Percentiles rank a stretch among this genome's conserved stretches.
phyloP scores from a whole-genome alignment of 2,113 vertebrate species.

The Alethe diademata region DNA sequence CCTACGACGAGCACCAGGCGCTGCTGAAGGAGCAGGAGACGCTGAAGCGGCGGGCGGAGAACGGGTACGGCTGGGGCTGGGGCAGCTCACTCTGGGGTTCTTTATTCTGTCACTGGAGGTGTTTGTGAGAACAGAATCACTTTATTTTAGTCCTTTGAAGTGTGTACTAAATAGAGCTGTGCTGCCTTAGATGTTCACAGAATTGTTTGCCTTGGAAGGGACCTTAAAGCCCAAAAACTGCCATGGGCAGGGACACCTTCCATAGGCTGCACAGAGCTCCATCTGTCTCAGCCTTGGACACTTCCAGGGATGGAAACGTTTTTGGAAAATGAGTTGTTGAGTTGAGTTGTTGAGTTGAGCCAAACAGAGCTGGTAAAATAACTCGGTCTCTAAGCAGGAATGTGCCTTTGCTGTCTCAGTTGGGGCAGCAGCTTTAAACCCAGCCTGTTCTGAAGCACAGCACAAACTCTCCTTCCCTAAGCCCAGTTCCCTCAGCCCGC shows the following conservation, averaged over 20 bases:
- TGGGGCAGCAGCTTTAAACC: not conserved
- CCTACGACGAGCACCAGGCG: constrained; percentile 90
- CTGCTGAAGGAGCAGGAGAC: constrained; percentile 91
- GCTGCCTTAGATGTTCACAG: not conserved
- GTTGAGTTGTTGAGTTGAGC: not conserved
- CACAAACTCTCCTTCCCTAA: rapidly evolving
- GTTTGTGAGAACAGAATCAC: rapidly evolving
- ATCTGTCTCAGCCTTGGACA: not conserved
- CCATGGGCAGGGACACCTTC: not conserved
- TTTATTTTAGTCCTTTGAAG: rapidly evolving
- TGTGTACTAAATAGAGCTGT: rapidly evolving
- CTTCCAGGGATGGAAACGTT: not conserved
- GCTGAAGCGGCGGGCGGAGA: constrained; percentile 90
- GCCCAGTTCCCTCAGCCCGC: rapidly evolving
- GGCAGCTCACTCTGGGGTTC: rapidly evolving
- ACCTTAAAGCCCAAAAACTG: not conserved
- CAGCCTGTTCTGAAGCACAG: not conserved
- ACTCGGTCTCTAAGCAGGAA: not conserved
- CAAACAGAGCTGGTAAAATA: not conserved
- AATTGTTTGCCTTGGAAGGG: not conserved
- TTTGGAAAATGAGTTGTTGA: not conserved
- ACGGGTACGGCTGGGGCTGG: constrained; percentile 72
- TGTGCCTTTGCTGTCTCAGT: rapidly evolving
- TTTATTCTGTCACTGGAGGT: rapidly evolving
- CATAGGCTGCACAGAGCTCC: not conserved